Base-by-base conservation (phyloP, 2,888 invertebrate genomes). In the Gari tellinella region DNA sequence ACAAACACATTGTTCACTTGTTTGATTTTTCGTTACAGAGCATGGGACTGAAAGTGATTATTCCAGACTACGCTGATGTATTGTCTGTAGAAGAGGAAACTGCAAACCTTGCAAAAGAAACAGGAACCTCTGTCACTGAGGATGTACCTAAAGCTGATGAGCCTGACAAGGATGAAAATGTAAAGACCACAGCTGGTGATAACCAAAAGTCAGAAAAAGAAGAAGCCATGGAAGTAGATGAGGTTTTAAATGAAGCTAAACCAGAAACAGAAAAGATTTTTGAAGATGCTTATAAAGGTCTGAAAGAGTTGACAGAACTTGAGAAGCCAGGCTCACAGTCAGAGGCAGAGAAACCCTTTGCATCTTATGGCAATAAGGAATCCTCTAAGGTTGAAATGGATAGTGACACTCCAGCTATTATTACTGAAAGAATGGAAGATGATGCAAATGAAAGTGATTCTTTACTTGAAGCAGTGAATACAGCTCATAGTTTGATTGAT, bases 41-140 rank as follows among this genome's bases (percentile, higher is more conserved):
- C 67, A 78, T 89, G 66, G 82, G 84, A n/a, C 82, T 88, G 26
- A 74, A 80, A 52, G 77, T 90, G 19, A 86, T 90, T 67, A 73
- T 90, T 26, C 75, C 84, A 43, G 77, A 78, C 48, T 76, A 81
- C 65, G 63, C 57, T 23, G 53, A 40, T 37, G 70, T 49, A 51
- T 41, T 46, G 25, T 31, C 19, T 46, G 56, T 55, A 63, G 64
- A 49, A 19, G 52, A 63, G 15, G 41, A 25, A 41, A 10, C n/a
- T 19, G 26, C n/a, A 38, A 25, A 15, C n/a, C 23, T 31, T n/a
- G 17, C 41, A 17, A 31, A 14, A 37, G 23, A 10, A 3, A 23
- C 17, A 12, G n/a, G 25, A 5, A 10, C 5, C 26, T 19, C 8
- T 25, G 23, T 15, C 14, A 17, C 7, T 40, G 56, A 43, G 19